Conservation (phyloP, 2,888 invertebrate species). For the Drosophila nigricruria region DNA sequence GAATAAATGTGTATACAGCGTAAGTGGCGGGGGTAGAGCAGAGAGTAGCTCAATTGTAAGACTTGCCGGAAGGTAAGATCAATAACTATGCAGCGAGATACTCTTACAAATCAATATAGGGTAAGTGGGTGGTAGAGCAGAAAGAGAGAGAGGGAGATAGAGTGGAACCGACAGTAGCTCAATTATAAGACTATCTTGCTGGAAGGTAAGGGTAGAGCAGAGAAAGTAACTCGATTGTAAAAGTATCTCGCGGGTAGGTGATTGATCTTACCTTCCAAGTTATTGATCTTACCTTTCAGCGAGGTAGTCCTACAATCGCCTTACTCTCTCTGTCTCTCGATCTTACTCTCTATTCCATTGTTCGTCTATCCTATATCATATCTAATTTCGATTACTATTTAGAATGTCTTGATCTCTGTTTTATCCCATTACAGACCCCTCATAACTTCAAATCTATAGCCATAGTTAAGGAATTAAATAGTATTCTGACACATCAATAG, state of each 20-base stretch:
- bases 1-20: background rate
- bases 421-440: background rate
- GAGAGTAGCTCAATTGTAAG: background rate
- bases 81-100: no score
- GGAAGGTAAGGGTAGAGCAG: no score
- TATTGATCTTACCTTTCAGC: background rate
- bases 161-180: no score
- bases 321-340: background rate
- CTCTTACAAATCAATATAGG: no score
- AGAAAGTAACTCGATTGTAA: background rate
- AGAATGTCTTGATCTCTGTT: background rate
- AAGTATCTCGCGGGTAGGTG: fast-evolving
- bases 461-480: background rate
- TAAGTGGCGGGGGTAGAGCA: background rate
- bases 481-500: background rate
- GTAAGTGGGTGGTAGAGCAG: no score
- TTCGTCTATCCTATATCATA: background rate
- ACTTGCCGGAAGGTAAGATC: background rate
- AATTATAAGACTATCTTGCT: no score
- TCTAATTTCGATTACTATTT: background rate
- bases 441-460: background rate
- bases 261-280: no score
- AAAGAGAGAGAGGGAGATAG: no score
- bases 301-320: background rate
- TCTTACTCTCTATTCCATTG: background rate